Evolutionary conservation across 2,888 invertebrate genomes (phyloP), one percentile per base, ranked within the genome.

Genomic region (Drosophila suboccidentalis): DNA sequence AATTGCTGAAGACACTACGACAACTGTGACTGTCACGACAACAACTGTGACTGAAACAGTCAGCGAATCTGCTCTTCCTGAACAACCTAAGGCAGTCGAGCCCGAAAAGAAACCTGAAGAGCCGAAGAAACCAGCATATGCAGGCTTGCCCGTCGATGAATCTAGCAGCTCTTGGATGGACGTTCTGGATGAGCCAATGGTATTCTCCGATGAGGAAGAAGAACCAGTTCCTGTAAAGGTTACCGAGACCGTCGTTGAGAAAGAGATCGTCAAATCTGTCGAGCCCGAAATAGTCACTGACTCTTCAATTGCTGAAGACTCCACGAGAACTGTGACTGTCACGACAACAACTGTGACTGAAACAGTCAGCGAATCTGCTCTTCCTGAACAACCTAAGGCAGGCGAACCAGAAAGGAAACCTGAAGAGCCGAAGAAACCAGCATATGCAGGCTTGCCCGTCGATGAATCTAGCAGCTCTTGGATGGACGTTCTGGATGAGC

Each of bases 401-500:
- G 13, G 15, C 4, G 66, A 68, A 6, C 19, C 46, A 1, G 62
- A 13, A 11, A 64, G 61, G 43, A 50, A 61, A 13, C 39, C 54
- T 0, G 75, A 82, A 43, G 67, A 75, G 51, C 73, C 80, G 0
- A 83, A 82, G 50, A 90, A 88, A 64, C 61, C 73, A 41, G 89
- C 75, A 0, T 91, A 91, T 66, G 90, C 87, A n/a, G 92, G 91
- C 3, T 72, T 90, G 4, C 89, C 90, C 3, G 73, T 89, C 0
- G 87, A 89, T 51, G 85, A 90, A 2, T 71, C 87, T 0, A 60
- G 79, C 0, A 83, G 60, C n/a, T 59, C 83, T 1, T 89, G 90
- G 85, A 90, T 93, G 89, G 82, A 90, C 64, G 90, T 91, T 10
- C 53, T 92, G 39, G 93, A 93, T 58, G 92, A 93, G 58, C 91